Conservation (phyloP, 2,113 vertebrate genomes). For the Melanerpes aurifrons region DNA sequence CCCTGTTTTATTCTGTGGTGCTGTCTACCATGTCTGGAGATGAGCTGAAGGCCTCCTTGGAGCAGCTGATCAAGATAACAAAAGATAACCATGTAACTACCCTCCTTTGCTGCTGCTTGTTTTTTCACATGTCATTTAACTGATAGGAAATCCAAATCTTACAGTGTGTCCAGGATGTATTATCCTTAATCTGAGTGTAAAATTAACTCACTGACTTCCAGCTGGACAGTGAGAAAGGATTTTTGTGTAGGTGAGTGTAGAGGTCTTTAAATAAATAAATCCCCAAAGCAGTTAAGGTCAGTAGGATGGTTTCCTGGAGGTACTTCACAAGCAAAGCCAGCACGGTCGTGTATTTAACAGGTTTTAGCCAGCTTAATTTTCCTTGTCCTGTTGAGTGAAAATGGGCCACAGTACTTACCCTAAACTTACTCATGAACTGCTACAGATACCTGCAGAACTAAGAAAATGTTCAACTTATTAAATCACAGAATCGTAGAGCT, state of each 20-base stretch:
- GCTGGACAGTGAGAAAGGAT: background rate
- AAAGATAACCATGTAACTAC: conserved; percentile 91
- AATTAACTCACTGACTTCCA: background rate
- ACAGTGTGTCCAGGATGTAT: background rate
- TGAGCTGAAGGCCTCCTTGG: conserved; percentile 86
- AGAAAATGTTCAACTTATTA: background rate
- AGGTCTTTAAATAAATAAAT: conserved; percentile 24
- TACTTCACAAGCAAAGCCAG: background rate
- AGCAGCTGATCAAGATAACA: conserved; percentile 91
- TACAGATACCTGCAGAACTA: background rate
- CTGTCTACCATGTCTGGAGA: conserved; percentile 90
- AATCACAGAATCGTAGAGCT: too few relatives aligned
- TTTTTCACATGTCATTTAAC: background rate
- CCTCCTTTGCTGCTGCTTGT: background rate
- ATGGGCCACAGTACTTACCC: background rate
- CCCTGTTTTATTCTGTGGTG: conserved; percentile 93
- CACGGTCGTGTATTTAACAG: rapidly evolving
- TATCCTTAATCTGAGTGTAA: conserved; percentile 10
- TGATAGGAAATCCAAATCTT: background rate
- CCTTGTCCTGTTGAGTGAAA: background rate
- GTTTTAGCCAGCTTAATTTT: background rate
- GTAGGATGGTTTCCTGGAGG: background rate
- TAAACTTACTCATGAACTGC: background rate
- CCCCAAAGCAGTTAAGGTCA: background rate
- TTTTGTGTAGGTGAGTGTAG: background rate